phyloP scores from a whole-genome alignment of 2,888 invertebrate species.

The Hoplodrina blanda region DNA sequence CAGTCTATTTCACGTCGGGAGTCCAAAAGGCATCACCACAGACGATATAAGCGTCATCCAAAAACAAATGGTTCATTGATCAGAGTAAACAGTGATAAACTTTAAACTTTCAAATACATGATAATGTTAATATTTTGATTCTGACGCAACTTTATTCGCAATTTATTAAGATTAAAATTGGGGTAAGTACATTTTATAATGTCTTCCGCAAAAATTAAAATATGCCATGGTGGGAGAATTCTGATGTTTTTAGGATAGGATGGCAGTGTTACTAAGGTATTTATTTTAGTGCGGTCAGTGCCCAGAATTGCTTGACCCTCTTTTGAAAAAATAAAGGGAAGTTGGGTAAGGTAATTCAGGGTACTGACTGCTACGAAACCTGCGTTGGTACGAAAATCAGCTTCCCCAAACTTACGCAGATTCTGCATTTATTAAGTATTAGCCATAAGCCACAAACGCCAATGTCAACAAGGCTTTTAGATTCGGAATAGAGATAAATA shows the following conservation, averaged over 20 bases:
- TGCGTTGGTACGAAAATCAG: background rate
- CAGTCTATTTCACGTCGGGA: background rate
- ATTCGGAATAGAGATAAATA: too few species aligned
- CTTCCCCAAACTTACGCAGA: constrained; percentile 6
- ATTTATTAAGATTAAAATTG: constrained; percentile 14
- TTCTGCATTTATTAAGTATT: background rate
- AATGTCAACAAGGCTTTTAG: too few species aligned
- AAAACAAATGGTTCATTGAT: constrained; percentile 37
- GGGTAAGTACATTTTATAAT: background rate
- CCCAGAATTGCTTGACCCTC: too few species aligned
- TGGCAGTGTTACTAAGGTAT: background rate
- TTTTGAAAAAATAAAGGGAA: too few species aligned
- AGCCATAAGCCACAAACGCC: too few species aligned
- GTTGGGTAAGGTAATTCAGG: too few species aligned
- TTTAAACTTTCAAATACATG: constrained; percentile 74
- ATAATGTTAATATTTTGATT: constrained; percentile 70
- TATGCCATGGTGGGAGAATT: constrained; percentile 31
- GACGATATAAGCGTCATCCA: constrained; percentile 14
- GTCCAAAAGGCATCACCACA: constrained; percentile 18
- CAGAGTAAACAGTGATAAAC: constrained; percentile 68
- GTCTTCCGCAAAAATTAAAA: background rate
- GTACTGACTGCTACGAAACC: background rate
- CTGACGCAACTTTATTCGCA: constrained; percentile 57
- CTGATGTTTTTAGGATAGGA: constrained; percentile 17
- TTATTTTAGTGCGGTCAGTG: background rate